Evolutionary conservation across 2,113 vertebrate genomes (phyloP).

Genomic region (Eulemur macaco): DNA sequence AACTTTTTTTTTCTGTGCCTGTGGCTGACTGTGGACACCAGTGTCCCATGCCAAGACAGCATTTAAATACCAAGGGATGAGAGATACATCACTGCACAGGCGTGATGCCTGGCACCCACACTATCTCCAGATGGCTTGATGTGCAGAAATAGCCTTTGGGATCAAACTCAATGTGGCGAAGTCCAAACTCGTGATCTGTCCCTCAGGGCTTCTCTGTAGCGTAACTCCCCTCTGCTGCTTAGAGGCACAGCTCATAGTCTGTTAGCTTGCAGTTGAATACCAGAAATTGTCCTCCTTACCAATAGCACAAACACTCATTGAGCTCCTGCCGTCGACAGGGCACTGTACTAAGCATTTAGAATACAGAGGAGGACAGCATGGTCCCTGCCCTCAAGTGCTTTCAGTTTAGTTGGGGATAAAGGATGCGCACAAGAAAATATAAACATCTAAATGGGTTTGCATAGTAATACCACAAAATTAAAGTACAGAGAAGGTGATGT

Average conservation of each 20-base stretch:
- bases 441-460: not conserved
- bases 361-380: not conserved
- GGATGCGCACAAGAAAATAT: not conserved
- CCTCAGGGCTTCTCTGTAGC: conserved; percentile 43
- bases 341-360: not conserved
- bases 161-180: conserved; percentile 76
- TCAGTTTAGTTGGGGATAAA: not conserved
- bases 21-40: conserved; percentile 69
- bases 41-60: conserved; percentile 73
- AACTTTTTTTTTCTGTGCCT: conserved; percentile 59
- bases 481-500: not conserved
- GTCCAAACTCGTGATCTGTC: conserved; percentile 78
- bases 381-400: not conserved
- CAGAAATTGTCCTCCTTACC: conserved; percentile 24
- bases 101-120: conserved; percentile 74
- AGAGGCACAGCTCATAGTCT: conserved; percentile 51
- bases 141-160: conserved; percentile 80
- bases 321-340: not conserved
- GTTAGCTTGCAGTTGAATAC: not conserved
- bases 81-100: conserved; percentile 72
- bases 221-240: conserved; percentile 40
- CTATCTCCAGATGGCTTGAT: conserved; percentile 78
- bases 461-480: not conserved
- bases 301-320: not conserved
- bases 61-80: conserved; percentile 79